Evolutionary conservation across 2,797 vertebrate genomes (phyloP), one percentile per base, ranked within the genome.

Genomic region (Tapera naevia): DNA sequence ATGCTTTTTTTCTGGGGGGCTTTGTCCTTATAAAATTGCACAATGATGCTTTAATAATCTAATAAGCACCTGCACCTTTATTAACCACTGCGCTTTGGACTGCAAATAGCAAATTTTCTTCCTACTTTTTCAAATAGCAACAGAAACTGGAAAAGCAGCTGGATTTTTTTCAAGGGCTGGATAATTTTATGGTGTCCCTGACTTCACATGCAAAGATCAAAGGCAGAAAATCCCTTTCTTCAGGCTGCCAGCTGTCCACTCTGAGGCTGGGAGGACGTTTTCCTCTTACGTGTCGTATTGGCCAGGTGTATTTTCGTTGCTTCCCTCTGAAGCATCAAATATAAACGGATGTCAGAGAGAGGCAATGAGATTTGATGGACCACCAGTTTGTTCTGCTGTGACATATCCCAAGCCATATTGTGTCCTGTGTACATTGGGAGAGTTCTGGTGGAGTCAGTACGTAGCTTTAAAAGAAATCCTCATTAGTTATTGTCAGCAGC

Each of bases 401-500:
- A 69, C 88, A 35, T 30, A 18, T 81, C 86, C 69, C 22, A 37
- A 57, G 76, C 86, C 62, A 6, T 9, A 3, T 21, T 21, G 3
- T 51, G 62, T 78, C 65, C 80, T 2, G 7, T 51, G 33, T 58
- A 62, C 46, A 2, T 22, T 53, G 74, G 43, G 41, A 56, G 71
- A 84, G 51, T 56, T 76, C 85, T 45, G 57, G 43, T 70, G 89
- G 50, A 89, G 73, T 88, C 58, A 17, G 15, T 15, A 3, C 13
- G 72, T 22, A 50, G 70, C 72, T 79, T 54, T 51, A 37, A 18
- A 46, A 74, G 73, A 73, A 70, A 15, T 16, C 33, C 66, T 32
- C 73, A 62, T 96, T 60, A 74, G 53, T 88, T 93, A n/a, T 27
- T 86, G 90, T 88, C 88, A 90, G 88, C 58, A 50, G 9, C 24